Evolutionary conservation across 1,140 invertebrate species (phyloP).

Genomic region (Aphelinus certus): DNA sequence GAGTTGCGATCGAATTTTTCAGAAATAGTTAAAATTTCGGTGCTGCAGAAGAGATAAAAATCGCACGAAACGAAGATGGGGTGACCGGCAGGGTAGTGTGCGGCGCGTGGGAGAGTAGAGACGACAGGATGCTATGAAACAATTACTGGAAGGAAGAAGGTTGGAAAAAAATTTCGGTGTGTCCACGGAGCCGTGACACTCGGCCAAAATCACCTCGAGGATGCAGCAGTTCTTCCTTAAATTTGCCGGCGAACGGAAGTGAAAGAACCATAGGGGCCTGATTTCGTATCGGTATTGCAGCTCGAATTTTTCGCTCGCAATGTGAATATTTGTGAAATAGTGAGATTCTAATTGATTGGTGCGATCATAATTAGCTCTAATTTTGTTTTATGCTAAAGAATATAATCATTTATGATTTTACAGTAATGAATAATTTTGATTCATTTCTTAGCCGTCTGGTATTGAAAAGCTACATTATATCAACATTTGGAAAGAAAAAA

Average conservation of each 20-base stretch:
- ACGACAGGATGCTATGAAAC: slow-evolving; percentile 62
- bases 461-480: no score
- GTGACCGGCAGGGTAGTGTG: background rate
- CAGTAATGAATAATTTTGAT: no score
- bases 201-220: slow-evolving; percentile 52
- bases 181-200: slow-evolving; percentile 57
- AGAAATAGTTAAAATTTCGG: background rate
- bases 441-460: no score
- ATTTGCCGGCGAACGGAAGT: slow-evolving; percentile 38
- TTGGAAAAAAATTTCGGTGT: slow-evolving; percentile 52
- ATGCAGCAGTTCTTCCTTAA: slow-evolving; percentile 41
- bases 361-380: no score
- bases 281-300: no score
- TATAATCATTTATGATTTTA: no score
- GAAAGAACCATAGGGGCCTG: slow-evolving; percentile 22
- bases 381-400: no score
- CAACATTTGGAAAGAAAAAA: no score
- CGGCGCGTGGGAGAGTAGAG: slow-evolving; percentile 52
- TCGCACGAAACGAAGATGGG: slow-evolving; percentile 35
- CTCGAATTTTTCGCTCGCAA: no score
- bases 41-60: slow-evolving; percentile 43
- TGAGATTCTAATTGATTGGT: no score
- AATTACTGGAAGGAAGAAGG: slow-evolving; percentile 58
- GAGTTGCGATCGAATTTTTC: no score
- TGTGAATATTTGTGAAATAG: no score